Base-by-base conservation (phyloP, 2,888 invertebrate genomes). In the Cerastis rubricosa region DNA sequence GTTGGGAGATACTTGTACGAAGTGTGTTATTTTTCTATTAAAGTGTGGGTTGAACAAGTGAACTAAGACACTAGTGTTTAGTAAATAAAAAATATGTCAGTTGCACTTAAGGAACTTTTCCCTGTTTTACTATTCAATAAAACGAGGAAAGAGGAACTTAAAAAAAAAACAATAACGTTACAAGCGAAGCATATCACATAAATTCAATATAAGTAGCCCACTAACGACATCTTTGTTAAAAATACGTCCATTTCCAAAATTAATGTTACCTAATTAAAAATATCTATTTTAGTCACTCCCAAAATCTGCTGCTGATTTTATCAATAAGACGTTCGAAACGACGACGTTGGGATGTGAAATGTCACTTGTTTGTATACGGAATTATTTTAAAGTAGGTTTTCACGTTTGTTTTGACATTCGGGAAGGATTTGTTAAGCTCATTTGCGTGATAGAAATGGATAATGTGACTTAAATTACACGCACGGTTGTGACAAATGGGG, bases 11-110 rank as follows among this genome's bases (percentile, higher is more conserved):
- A 43, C 35, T 77, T 40, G 19, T 76, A 77, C 25, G 25, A 64
- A 17, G 8, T 40, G 49, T 77, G 76, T 65, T 65, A 47, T 29
- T 76, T 77, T 77, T 77, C 40, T 40, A 77, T 76, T 76, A 77
- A 35, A 47, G 47, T 22, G 54, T 65, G 47, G 78, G 22, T 65
- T 9, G 29, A 9, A 69, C 25, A 25, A 61, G 40, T 35, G 2
- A 59, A 72, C 43, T 57, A 6, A 51, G 45, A 45, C 19, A 35
- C 19, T 35, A 17, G 7, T n/a, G 19, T 35, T 2, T 35, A 35
- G 35, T 35, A 35, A 35, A 35, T 35, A 35, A 35, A 35, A 35
- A 35, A 35, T 35, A 3, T 35, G 35, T 35, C 35, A 35, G 35
- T 35, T 35, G 1, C 3, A 35, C 35, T 35, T 35, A 35, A 35